phyloP scores from a whole-genome alignment of 2,888 invertebrate species.

The Ectemnius lituratus region DNA sequence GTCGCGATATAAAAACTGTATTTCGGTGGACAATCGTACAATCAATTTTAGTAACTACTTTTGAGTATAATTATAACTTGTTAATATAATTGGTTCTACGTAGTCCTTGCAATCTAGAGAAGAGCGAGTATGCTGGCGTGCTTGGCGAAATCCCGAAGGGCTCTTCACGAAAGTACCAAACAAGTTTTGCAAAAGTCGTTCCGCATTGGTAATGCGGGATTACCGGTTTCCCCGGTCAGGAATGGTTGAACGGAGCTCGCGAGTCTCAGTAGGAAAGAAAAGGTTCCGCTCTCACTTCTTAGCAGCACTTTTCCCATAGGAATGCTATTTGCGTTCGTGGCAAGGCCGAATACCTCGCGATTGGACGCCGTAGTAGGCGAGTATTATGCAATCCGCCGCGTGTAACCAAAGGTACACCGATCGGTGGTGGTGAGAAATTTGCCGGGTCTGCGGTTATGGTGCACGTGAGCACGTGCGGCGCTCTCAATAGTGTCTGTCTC shows the following conservation, averaged over 20 bases:
- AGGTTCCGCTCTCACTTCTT: background rate
- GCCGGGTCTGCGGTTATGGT: slow-evolving; percentile 31
- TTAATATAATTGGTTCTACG: too few relatives aligned
- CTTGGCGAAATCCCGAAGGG: too few relatives aligned
- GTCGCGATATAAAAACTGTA: too few relatives aligned
- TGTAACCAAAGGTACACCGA: slow-evolving; percentile 14
- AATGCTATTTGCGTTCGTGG: slow-evolving; percentile 11
- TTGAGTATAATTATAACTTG: too few relatives aligned
- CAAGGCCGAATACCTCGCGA: slow-evolving; percentile 15
- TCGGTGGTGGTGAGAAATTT: slow-evolving; percentile 27
- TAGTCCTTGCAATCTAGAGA: too few relatives aligned
- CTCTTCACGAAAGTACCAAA: too few relatives aligned
- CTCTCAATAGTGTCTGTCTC: background rate
- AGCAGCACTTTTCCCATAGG: background rate
- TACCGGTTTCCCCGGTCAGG: slow-evolving; percentile 3
- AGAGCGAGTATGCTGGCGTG: too few relatives aligned
- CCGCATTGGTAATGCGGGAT: background rate
- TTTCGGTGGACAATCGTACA: too few relatives aligned
- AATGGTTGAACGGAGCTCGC: background rate
- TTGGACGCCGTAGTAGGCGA: background rate
- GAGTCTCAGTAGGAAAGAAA: background rate
- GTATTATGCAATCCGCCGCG: slow-evolving; percentile 35
- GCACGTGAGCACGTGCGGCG: slow-evolving; percentile 30
- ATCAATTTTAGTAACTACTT: too few relatives aligned
- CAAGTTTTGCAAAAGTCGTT: too few relatives aligned